Conservation (phyloP, 2,888 invertebrate species). For the Apocheima hispidaria region DNA sequence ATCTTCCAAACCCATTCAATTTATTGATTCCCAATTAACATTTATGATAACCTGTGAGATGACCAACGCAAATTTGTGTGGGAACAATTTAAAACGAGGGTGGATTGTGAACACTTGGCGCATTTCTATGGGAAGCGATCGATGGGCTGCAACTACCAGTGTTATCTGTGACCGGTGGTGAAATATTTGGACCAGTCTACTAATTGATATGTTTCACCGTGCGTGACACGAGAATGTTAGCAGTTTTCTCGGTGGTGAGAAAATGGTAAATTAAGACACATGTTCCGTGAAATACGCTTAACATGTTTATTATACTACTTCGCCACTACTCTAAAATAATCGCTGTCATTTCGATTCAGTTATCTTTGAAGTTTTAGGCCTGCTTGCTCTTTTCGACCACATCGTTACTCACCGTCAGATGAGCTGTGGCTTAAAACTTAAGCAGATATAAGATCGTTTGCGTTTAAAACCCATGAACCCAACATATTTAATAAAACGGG, state of each 20-base stretch:
- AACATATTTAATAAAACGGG: too few species aligned
- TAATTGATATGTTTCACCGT: conserved; percentile 68
- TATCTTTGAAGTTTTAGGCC: too few species aligned
- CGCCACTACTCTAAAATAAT: too few species aligned
- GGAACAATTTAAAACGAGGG: conserved; percentile 40
- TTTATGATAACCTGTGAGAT: conserved; percentile 42
- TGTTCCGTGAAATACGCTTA: conserved; percentile 32
- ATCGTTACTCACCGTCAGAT: too few species aligned
- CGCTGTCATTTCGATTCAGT: too few species aligned
- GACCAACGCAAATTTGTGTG: conserved; percentile 33
- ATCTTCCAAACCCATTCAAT: conserved; percentile 23
- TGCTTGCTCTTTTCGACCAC: too few species aligned
- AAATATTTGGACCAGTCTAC: conserved; percentile 60
- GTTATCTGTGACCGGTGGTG: conserved; percentile 44
- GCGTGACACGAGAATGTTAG: conserved; percentile 65
- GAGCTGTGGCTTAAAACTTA: too few species aligned
- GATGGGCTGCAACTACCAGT: conserved; percentile 29
- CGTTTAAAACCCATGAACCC: too few species aligned
- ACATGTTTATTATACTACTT: too few species aligned
- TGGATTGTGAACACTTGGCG: conserved; percentile 63
- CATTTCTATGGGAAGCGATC: conserved; percentile 63
- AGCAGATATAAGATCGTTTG: too few species aligned
- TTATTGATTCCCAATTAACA: conserved; percentile 52
- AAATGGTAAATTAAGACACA: conserved; percentile 33
- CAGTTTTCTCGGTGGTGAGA: conserved; percentile 49